Evolutionary conservation across 2,113 vertebrate genomes (phyloP).

Genomic region (Strix uralensis): DNA sequence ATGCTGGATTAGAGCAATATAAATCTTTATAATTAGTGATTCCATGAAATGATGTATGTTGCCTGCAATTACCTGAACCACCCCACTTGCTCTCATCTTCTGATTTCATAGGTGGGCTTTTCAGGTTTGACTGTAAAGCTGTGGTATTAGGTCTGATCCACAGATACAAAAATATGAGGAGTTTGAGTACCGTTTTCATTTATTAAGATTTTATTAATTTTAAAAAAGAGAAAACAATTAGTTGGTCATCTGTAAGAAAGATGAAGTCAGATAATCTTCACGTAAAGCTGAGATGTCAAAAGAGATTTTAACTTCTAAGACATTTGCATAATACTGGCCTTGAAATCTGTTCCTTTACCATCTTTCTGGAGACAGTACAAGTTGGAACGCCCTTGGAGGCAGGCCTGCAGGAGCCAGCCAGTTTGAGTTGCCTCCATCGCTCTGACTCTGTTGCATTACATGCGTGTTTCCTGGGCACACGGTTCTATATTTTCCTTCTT

Average conservation of each 20-base stretch:
- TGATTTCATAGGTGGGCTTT: not conserved
- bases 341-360: not conserved
- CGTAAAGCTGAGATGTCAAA: not conserved
- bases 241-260: not conserved
- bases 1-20: not conserved
- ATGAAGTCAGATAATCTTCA: not conserved
- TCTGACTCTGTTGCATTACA: not conserved
- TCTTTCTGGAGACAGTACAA: not conserved
- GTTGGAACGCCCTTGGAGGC: not conserved
- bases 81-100: not conserved
- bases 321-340: not conserved
- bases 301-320: not conserved
- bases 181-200: not conserved
- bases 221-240: not conserved
- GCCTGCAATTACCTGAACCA: not conserved
- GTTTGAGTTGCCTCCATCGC: not conserved
- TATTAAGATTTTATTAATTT: not conserved
- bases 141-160: not conserved
- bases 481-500: not conserved
- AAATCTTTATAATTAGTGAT: not conserved
- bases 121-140: not conserved
- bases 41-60: not conserved
- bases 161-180: not conserved
- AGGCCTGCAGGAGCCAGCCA: not conserved
- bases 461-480: not conserved